phyloP scores from a whole-genome alignment of 2,888 invertebrate genomes.

The Sialis lutaria region DNA sequence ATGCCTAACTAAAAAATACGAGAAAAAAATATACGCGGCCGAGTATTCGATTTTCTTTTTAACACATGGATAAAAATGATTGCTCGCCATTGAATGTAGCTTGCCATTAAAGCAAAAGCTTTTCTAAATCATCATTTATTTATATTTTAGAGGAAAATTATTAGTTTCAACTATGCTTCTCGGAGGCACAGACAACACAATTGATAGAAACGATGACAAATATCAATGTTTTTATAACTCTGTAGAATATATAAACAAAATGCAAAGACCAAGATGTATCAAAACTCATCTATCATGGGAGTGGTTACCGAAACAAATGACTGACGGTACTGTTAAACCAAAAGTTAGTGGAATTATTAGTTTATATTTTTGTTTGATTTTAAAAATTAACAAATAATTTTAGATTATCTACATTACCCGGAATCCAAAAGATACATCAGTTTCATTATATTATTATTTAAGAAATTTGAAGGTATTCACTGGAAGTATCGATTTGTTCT shows the following conservation, averaged over 20 bases:
- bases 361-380: neutral
- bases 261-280: slow-evolving; percentile 35
- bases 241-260: slow-evolving; percentile 19
- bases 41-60: too few relatives aligned
- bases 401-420: slow-evolving; percentile 45
- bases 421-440: slow-evolving; percentile 46
- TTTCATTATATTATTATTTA: slow-evolving; percentile 44
- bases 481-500: too few relatives aligned
- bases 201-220: neutral
- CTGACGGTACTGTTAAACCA: slow-evolving; percentile 18
- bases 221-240: slow-evolving; percentile 6
- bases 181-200: slow-evolving; percentile 1
- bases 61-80: too few relatives aligned
- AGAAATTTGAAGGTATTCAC: too few relatives aligned
- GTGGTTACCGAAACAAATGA: slow-evolving; percentile 33
- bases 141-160: too few relatives aligned
- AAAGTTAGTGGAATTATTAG: slow-evolving; percentile 13
- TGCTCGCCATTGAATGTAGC: too few relatives aligned
- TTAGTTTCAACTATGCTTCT: neutral
- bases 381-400: slow-evolving; percentile 11
- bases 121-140: too few relatives aligned
- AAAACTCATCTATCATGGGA: slow-evolving; percentile 46
- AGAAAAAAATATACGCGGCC: too few relatives aligned
- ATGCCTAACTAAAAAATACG: too few relatives aligned
- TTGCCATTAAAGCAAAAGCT: too few relatives aligned